Evolutionary conservation across 2,797 vertebrate genomes (phyloP).

Genomic region (Sandelia bainsii): DNA sequence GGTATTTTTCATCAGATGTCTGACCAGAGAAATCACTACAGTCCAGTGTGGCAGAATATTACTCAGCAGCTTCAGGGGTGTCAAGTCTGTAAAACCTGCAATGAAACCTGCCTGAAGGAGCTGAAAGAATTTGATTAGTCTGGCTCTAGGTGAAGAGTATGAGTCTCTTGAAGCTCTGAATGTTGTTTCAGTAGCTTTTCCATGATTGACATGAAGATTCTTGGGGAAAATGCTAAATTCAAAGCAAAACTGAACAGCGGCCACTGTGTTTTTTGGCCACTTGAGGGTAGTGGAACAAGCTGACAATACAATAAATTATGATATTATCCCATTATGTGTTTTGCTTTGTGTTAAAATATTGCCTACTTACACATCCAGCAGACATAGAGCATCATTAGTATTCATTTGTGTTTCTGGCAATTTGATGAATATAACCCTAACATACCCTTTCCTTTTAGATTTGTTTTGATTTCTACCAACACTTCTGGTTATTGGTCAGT

Average conservation of each 20-base stretch:
- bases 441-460: not conserved
- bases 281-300: conserved; percentile 8
- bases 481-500: not conserved
- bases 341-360: not conserved
- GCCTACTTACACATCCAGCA: not conserved
- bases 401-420: not conserved
- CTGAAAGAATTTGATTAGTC: conserved; percentile 48
- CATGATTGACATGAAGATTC: conserved; percentile 25
- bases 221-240: conserved; percentile 11
- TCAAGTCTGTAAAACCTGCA: conserved; percentile 51
- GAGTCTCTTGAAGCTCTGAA: conserved; percentile 41
- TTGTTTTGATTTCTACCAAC: too few relatives aligned
- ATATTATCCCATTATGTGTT: not conserved
- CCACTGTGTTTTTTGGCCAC: not conserved
- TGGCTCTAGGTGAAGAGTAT: conserved; percentile 37
- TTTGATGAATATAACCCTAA: not conserved
- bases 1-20: conserved; percentile 67
- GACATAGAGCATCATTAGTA: not conserved
- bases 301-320: not conserved
- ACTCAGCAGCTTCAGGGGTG: conserved; percentile 57
- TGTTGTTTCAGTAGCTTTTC: conserved; percentile 46
- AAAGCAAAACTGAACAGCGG: not conserved
- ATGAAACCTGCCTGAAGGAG: conserved; percentile 50
- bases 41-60: conserved; percentile 50
- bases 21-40: conserved; percentile 46